Conservation (phyloP, 2,113 vertebrate genomes). For the Ageneiosus marmoratus region DNA sequence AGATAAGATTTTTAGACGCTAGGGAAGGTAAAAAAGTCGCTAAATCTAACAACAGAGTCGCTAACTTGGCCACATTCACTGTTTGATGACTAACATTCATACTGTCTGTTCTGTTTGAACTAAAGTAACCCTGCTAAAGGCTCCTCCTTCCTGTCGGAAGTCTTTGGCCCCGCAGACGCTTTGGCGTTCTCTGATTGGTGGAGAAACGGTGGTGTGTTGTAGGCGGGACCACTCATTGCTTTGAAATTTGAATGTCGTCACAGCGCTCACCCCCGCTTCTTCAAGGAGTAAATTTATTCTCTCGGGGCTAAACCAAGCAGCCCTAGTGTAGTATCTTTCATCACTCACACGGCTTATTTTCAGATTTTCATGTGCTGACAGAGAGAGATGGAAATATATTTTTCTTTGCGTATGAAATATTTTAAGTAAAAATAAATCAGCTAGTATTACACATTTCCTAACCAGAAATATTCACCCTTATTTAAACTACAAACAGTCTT, state of each 20-base stretch:
- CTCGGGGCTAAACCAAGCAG: background rate
- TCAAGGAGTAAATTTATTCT: no score
- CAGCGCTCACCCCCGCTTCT: background rate
- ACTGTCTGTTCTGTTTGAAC: conserved; percentile 58
- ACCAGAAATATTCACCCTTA: background rate
- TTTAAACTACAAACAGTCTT: background rate
- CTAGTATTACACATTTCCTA: background rate
- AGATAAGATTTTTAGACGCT: no score
- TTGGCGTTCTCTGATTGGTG: conserved; percentile 63
- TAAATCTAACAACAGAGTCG: no score
- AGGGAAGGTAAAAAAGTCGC: no score
- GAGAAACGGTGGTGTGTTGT: conserved; percentile 72
- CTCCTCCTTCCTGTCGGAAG: conserved; percentile 51
- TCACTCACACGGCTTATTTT: background rate
- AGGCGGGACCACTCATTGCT: conserved; percentile 64
- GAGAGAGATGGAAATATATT: background rate
- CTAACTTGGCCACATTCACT: no score
- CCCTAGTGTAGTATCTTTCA: background rate
- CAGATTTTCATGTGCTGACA: background rate
- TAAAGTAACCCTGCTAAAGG: conserved; percentile 64
- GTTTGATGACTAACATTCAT: background rate
- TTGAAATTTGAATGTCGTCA: conserved; percentile 3
- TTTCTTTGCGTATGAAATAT: background rate
- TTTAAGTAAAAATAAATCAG: background rate
- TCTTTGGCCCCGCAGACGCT: background rate